Base-by-base conservation (phyloP, 2,113 vertebrate species). In the Balaenoptera acutorostrata region DNA sequence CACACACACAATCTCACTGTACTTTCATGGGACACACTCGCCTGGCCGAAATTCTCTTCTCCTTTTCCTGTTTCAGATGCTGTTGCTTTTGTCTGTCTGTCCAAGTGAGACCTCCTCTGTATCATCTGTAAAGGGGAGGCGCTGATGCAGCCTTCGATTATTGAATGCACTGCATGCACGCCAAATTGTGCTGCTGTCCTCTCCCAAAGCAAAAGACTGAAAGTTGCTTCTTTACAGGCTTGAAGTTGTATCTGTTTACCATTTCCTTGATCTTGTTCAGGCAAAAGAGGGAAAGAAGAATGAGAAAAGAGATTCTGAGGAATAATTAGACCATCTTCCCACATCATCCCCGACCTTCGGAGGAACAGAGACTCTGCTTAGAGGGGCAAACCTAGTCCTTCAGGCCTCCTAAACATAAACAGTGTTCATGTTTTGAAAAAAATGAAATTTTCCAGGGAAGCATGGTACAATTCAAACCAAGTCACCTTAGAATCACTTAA, bases 381-480 rank as follows among this genome's bases (percentile, higher is more conserved):
- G 27, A 74, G 77, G 55, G 0, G 1, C 33, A 97, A 1, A 0
- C 44, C n/a, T 0, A 0, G 77, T 90, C 80, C 88, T 98, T 97
- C 81, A 96, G 14, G n/a, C 55, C 87, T 96, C 10, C 41, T 6
- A 3, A 94, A 46, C 46, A 83, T 85, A 97, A 97, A 97, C 95
- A 96, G 85, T 61, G 87, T 59, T 95, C 2, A 57, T 86, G 94
- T 95, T 33, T 57, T 13, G 5, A 52, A 91, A 78, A 96, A 96
- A 94, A 96, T 83, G 17, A 95, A 89, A 96, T 98, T 96, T 74
- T 91, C 63, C 90, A 49, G 77, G 23, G 93, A 96, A 97, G 10
- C 31, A 61, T 96, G 44, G n/a, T 64, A 84, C 61, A 98, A 98
- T 98, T 97, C 97, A 98, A 97, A 80, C 14, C 36, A 86, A 90